These are phyloP conservation scores for Plagiodera versicolora DNA, from an alignment of 2,888 invertebrate species.

Conservation along the genomic window DNA sequence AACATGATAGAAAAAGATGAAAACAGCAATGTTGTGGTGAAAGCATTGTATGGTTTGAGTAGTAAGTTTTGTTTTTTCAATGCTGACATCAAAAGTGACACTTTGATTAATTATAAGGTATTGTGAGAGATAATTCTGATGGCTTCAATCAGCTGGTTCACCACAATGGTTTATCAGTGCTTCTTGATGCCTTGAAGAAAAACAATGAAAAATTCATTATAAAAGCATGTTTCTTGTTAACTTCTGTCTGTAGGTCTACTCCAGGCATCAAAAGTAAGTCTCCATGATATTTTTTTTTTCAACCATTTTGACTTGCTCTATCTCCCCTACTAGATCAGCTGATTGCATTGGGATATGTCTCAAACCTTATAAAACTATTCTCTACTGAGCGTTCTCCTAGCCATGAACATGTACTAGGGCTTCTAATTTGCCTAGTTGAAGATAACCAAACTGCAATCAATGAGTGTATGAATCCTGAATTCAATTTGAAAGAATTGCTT, in stretches of 20 bases:
- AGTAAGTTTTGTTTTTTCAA: constrained; percentile 60
- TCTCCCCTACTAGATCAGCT: too few relatives aligned
- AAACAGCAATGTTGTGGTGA: constrained; percentile 65
- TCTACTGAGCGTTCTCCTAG: constrained; percentile 41
- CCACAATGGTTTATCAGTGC: constrained; percentile 63
- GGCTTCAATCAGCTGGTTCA: constrained; percentile 64
- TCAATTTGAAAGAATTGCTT: constrained; percentile 53
- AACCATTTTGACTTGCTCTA: too few relatives aligned
- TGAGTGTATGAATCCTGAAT: constrained; percentile 54
- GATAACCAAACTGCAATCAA: constrained; percentile 51
- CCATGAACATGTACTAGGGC: constrained; percentile 59
- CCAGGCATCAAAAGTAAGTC: constrained; percentile 60
- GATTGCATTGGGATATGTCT: constrained; percentile 44
- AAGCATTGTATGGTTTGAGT: constrained; percentile 78
- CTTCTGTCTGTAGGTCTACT: constrained; percentile 61
- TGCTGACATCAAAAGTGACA: too few relatives aligned
- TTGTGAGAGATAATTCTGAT: constrained; percentile 65
- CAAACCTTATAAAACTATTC: constrained; percentile 42
- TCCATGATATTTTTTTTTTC: too few relatives aligned
- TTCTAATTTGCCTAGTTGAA: constrained; percentile 55
- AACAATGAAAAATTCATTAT: constrained; percentile 63
- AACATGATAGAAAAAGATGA: constrained; percentile 60
- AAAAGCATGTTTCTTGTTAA: constrained; percentile 74
- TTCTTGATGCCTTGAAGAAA: constrained; percentile 63
- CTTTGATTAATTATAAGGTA: constrained; percentile 57